Percentiles rank a stretch among this genome's conserved stretches.
phyloP scores from a whole-genome alignment of 2,888 invertebrate species.

The Acrobasis consociella region DNA sequence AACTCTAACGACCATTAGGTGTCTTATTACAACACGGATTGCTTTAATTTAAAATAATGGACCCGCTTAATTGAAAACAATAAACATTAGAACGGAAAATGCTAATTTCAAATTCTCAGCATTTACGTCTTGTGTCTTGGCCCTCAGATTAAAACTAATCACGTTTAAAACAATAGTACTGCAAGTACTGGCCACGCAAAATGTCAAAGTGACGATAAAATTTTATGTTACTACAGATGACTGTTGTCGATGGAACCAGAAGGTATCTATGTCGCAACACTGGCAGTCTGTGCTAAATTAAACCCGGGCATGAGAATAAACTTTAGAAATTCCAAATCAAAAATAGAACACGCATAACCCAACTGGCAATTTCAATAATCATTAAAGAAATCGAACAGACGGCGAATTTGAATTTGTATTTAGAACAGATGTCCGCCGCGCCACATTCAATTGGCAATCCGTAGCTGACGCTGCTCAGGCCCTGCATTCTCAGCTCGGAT shows the following conservation, averaged over 20 bases:
- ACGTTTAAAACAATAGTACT: slow-evolving; percentile 4
- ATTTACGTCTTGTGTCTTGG: slow-evolving; percentile 4
- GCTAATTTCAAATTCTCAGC: slow-evolving; percentile 18
- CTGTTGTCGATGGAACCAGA: slow-evolving; percentile 9
- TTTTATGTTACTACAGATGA: slow-evolving; percentile 19
- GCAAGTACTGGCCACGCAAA: not conserved
- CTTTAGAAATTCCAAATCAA: slow-evolving; percentile 56
- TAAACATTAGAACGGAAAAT: slow-evolving; percentile 24
- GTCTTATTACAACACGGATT: slow-evolving; percentile 40
- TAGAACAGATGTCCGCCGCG: slow-evolving; percentile 57
- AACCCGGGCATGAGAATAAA: slow-evolving; percentile 34
- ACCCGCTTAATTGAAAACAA: slow-evolving; percentile 42
- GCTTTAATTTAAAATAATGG: slow-evolving; percentile 46
- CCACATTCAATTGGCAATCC: slow-evolving; percentile 60
- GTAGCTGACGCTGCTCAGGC: slow-evolving; percentile 48
- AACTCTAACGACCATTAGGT: slow-evolving; percentile 57
- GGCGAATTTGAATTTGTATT: slow-evolving; percentile 55
- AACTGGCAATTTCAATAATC: slow-evolving; percentile 76
- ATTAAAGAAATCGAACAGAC: slow-evolving; percentile 65
- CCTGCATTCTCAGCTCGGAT: slow-evolving; percentile 22
- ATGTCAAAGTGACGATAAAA: slow-evolving; percentile 18
- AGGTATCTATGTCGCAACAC: slow-evolving; percentile 21
- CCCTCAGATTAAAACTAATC: slow-evolving; percentile 1
- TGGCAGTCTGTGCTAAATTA: slow-evolving; percentile 29
- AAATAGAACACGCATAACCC: slow-evolving; percentile 63